These are phyloP conservation scores for Tromatobia lineatoria DNA, from an alignment of 2,888 invertebrate genomes.

Conservation along the genomic window DNA sequence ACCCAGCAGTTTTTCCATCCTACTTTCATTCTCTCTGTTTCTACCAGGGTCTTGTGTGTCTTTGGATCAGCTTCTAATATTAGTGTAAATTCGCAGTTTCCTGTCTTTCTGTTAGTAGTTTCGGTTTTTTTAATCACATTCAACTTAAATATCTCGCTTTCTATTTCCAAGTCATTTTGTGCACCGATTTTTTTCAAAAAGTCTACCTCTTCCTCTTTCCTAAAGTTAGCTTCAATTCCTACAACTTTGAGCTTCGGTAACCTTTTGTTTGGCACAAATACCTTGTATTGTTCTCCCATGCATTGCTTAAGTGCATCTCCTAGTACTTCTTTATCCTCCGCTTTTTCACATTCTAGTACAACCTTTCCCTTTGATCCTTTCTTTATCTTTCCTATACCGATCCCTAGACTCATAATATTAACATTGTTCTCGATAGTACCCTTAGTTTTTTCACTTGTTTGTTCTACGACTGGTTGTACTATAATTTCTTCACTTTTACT, in stretches of 20 bases:
- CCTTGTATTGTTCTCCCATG: slow-evolving; percentile 38
- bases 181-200: slow-evolving; percentile 33
- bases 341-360: slow-evolving; percentile 52
- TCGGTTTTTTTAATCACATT: slow-evolving; percentile 10
- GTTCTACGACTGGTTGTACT: slow-evolving; percentile 26
- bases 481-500: slow-evolving; percentile 42
- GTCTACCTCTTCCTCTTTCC: slow-evolving; percentile 32
- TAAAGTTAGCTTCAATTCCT: slow-evolving; percentile 42
- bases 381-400: slow-evolving; percentile 36
- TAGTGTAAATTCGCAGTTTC: background rate
- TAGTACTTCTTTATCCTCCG: slow-evolving; percentile 18
- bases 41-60: slow-evolving; percentile 25
- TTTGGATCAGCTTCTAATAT: slow-evolving; percentile 29
- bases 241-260: slow-evolving; percentile 41
- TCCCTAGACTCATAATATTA: slow-evolving; percentile 33
- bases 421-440: slow-evolving; percentile 48
- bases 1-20: slow-evolving; percentile 34
- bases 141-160: background rate
- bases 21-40: slow-evolving; percentile 52
- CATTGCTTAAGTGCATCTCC: slow-evolving; percentile 29
- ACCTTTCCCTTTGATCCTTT: slow-evolving; percentile 39
- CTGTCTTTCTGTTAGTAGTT: too few relatives aligned
- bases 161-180: slow-evolving; percentile 38
- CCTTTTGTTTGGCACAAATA: slow-evolving; percentile 43
- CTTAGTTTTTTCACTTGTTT: slow-evolving; percentile 42